These are phyloP conservation scores for Drepanosiphum platanoidis DNA, from an alignment of 2,888 invertebrate species.

Conservation along the genomic window DNA sequence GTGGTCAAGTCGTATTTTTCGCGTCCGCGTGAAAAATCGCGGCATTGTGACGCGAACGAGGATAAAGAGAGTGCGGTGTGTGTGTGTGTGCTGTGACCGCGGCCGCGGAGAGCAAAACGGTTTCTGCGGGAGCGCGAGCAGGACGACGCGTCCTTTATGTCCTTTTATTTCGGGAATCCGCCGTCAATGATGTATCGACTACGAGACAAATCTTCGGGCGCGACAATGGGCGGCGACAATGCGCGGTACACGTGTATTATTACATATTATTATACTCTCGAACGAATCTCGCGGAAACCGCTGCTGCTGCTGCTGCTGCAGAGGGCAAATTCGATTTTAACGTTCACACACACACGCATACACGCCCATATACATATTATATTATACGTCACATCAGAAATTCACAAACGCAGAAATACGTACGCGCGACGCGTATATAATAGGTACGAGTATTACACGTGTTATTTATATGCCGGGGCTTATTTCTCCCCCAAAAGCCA, in stretches of 20 bases:
- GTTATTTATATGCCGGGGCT: neutral
- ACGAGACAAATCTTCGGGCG: slow-evolving; percentile 38
- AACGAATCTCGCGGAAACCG: neutral
- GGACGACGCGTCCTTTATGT: slow-evolving; percentile 9
- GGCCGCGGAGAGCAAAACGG: no score
- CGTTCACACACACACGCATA: neutral
- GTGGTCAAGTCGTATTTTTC: slow-evolving; percentile 53
- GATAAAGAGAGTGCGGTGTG: no score
- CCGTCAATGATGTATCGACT: slow-evolving; percentile 55
- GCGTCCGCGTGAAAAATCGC: slow-evolving; percentile 49
- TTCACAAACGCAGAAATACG: no score
- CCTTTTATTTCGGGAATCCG: slow-evolving; percentile 32
- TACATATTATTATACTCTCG: neutral
- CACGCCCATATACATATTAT: neutral
- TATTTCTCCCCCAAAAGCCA: no score
- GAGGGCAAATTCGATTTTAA: slow-evolving; percentile 23
- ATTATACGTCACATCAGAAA: no score
- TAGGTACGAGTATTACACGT: neutral
- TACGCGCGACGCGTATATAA: no score
- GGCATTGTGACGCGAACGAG: slow-evolving; percentile 34
- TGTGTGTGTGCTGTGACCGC: no score
- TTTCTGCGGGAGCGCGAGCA: neutral
- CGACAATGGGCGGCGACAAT: slow-evolving; percentile 22
- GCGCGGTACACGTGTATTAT: slow-evolving; percentile 33
- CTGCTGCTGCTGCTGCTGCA: no score